Evolutionary conservation across 2,797 vertebrate genomes (phyloP), one percentile per base, ranked within the genome.

Genomic region (Nasua narica): DNA sequence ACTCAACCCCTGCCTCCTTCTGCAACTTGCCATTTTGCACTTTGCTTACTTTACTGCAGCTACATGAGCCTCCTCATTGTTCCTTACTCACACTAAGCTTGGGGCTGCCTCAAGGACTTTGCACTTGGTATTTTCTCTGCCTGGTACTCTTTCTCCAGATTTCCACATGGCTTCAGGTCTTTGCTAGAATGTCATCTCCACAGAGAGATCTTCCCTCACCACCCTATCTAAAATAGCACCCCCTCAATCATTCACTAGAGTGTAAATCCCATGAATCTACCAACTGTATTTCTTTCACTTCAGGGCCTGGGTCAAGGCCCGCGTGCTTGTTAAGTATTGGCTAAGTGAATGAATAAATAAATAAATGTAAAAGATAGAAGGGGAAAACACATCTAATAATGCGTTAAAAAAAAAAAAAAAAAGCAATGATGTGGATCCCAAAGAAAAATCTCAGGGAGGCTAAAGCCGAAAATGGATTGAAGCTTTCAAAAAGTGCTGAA

Each of bases 391-490:
- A 81, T 11, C 27, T 58, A 96, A 62, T 37, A 32, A 67, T 37
- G 16, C 29, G 48, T 86, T 40, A 35, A 54, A 54, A 54, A 54
- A 54, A 32, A 58, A 87, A 62, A 21, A 32, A 37, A 82, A 69
- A 58, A 48, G 14, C 43, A 67, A 35, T n/a, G 8, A 23, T 50
- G 16, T 62, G 50, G 29, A 90, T 65, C 46, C 25, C 46, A 82
- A 56, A 62, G 40, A 79, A 77, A 35, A 67, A 82, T 85, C 77
- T 93, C 3, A 19, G 43, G n/a, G 87, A 94, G 29, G 56, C 62
- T 65, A 76, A 92, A 81, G 27, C 62, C n/a, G 6, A 95, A 92
- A 95, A 83, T 82, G 46, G 74, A 95, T 84, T 29, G 46, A 96
- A 13, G 65, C 23, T 95, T 87, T 87, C 62, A 65, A 92, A 94